phyloP scores from a whole-genome alignment of 1,140 invertebrate species.

The Portunus trituberculatus region DNA sequence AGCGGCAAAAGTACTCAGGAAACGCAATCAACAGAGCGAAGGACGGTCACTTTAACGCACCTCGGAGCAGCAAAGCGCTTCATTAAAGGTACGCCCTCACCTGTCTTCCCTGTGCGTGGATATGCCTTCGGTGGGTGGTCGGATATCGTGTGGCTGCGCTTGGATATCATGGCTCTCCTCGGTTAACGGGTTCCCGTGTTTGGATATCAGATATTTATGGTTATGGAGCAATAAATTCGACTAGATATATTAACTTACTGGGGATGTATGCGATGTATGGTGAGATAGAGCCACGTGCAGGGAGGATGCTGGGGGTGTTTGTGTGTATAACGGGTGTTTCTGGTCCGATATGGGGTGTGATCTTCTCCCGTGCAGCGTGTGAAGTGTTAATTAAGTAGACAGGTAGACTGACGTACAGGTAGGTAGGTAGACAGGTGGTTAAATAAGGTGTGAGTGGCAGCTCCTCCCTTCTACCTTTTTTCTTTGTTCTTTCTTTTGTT shows the following conservation, averaged over 20 bases:
- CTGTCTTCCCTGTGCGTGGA: neutral
- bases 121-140: neutral
- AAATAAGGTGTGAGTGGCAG: neutral
- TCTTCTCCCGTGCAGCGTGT: neutral
- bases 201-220: neutral
- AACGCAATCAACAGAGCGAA: no score
- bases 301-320: neutral
- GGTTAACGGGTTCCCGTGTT: neutral
- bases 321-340: neutral
- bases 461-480: neutral
- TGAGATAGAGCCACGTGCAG: neutral
- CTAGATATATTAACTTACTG: neutral
- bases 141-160: neutral
- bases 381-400: slow-evolving; percentile 1
- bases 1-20: no score
- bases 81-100: neutral
- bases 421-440: neutral
- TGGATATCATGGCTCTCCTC: neutral
- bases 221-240: neutral
- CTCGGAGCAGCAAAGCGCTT: neutral
- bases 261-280: neutral
- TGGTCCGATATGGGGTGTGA: neutral
- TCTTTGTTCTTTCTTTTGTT: no score
- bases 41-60: neutral
- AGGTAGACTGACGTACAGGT: neutral